These are phyloP conservation scores for Heliothis subflexa DNA, from an alignment of 1,140 invertebrate species.

Conservation along the genomic window DNA sequence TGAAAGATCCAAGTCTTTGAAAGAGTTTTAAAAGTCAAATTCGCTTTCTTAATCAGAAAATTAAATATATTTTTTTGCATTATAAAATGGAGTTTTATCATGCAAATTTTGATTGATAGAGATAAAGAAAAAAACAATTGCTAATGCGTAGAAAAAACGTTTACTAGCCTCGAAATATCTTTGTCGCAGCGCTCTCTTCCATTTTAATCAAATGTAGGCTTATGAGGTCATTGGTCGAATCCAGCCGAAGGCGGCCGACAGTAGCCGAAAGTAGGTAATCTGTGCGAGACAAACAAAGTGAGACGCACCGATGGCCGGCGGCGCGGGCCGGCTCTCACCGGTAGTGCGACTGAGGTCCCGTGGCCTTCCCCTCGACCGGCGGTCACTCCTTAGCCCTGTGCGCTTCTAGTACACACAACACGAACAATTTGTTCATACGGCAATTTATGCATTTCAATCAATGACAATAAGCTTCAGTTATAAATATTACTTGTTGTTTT, in stretches of 20 bases:
- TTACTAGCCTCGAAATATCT: neutral
- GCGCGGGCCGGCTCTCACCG: no score
- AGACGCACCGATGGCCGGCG: neutral
- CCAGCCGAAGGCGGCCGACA: neutral
- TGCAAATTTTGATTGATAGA: no score
- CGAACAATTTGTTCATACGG: no score
- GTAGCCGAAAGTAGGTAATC: conserved; percentile 5
- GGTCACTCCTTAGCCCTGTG: neutral
- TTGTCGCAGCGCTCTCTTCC: neutral
- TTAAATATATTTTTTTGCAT: no score
- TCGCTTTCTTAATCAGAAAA: no score
- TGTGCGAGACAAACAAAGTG: conserved; percentile 6
- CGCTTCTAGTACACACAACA: neutral
- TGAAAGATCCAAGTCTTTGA: no score
- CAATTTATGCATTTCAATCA: neutral
- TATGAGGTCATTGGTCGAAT: neutral
- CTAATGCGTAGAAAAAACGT: no score
- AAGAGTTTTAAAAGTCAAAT: no score
- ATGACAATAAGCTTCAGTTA: neutral
- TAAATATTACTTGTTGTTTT: neutral
- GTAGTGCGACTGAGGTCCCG: neutral
- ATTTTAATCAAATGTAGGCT: neutral
- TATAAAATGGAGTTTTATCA: no score
- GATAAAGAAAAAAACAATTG: no score
- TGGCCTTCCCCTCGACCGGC: conserved; percentile 13